Percentiles rank a stretch among this genome's conserved stretches.
These are phyloP conservation scores for Cheilosia grossa DNA, from an alignment of 2,888 invertebrate species.

Conservation along the genomic window DNA sequence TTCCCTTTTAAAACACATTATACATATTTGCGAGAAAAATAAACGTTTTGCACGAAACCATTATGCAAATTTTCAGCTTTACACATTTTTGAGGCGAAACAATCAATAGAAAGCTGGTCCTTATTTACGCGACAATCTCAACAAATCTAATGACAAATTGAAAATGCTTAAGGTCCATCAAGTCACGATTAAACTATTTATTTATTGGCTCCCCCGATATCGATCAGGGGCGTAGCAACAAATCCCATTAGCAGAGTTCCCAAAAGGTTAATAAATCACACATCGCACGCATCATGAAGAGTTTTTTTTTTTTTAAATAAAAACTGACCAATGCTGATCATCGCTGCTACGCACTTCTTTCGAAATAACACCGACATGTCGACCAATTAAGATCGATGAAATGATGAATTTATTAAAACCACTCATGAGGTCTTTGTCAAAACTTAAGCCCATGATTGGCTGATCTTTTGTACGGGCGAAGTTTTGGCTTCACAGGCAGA, in stretches of 20 bases:
- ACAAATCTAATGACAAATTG: not conserved
- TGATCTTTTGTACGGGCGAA: not conserved
- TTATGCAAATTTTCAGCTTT: not conserved
- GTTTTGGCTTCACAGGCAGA: not conserved
- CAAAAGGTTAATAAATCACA: constrained; percentile 1
- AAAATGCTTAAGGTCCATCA: not conserved
- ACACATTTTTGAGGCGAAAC: not conserved
- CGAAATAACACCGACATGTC: not conserved
- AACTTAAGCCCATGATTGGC: not conserved
- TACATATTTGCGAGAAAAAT: too few relatives aligned
- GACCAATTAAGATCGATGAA: constrained; percentile 15
- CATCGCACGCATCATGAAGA: not conserved
- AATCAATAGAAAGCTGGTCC: not conserved
- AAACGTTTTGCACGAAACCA: too few relatives aligned
- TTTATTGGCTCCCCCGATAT: not conserved
- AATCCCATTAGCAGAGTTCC: not conserved
- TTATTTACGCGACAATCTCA: not conserved
- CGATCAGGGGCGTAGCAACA: constrained; percentile 6
- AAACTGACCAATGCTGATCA: not conserved
- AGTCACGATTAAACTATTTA: not conserved
- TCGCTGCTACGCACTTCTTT: not conserved
- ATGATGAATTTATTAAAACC: not conserved
- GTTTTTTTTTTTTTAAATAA: not conserved
- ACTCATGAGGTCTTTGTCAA: not conserved
- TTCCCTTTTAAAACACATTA: too few relatives aligned